A percentile compares a stretch with the other conserved stretches of the same genome.
Conservation (phyloP, 2,888 invertebrate genomes). For the Eretmocerus hayati region DNA sequence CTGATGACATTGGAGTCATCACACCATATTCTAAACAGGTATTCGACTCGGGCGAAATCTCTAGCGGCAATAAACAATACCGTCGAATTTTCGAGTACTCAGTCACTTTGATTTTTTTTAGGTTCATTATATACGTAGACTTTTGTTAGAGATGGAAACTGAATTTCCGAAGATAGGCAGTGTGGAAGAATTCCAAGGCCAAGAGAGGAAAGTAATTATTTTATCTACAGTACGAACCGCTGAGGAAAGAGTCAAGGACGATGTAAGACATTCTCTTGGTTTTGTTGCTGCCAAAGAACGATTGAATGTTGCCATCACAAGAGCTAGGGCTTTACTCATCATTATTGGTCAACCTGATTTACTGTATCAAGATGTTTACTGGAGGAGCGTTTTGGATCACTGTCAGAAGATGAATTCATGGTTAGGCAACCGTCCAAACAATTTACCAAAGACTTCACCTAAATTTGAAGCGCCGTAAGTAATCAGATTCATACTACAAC, state of each 20-base stretch:
- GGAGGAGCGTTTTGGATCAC: constrained; percentile 60
- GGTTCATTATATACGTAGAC: constrained; percentile 57
- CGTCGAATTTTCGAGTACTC: no score
- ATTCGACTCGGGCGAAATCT: no score
- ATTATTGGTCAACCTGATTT: constrained; percentile 79
- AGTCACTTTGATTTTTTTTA: no score
- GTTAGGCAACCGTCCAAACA: constrained; percentile 55
- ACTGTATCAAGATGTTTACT: constrained; percentile 58
- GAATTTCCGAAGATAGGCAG: constrained; percentile 65
- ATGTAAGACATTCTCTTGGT: constrained; percentile 56
- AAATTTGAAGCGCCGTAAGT: no score
- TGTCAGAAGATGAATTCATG: constrained; percentile 60
- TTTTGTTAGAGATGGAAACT: constrained; percentile 51
- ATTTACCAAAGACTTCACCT: no score
- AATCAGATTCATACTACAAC: no score
- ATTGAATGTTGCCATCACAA: constrained; percentile 83
- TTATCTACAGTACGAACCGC: constrained; percentile 63
- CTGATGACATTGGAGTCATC: constrained; percentile 78
- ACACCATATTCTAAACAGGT: constrained; percentile 92
- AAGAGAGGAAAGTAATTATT: constrained; percentile 67
- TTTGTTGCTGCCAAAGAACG: constrained; percentile 71
- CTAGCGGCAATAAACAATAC: no score
- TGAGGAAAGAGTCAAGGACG: constrained; percentile 42
- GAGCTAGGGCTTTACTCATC: constrained; percentile 72
- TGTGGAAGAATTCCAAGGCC: constrained; percentile 83